Evolutionary conservation across 2,888 invertebrate genomes (phyloP).

Genomic region (Orthonychiurus folsomi): DNA sequence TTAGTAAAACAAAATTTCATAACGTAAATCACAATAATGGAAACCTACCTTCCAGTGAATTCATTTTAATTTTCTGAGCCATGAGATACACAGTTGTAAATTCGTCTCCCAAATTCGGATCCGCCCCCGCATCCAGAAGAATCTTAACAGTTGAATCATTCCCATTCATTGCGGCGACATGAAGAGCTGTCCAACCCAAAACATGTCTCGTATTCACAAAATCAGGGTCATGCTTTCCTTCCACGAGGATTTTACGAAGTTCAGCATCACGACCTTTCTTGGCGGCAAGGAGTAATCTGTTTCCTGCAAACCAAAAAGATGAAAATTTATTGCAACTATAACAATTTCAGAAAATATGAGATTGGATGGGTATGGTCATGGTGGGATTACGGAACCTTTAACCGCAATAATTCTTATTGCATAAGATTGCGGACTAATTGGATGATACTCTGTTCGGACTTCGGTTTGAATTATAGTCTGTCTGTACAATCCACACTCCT

Average conservation of each 20-base stretch:
- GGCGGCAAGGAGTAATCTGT: conserved; percentile 13
- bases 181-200: conserved; percentile 79
- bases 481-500: no score
- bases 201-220: conserved; percentile 62
- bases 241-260: conserved; percentile 2
- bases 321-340: no score
- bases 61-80: conserved; percentile 57
- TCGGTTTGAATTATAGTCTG: no score
- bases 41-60: conserved; percentile 50
- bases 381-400: no score
- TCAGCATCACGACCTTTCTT: conserved; percentile 16
- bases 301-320: background rate
- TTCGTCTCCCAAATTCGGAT: conserved; percentile 64
- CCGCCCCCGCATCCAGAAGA: conserved; percentile 65
- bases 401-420: no score
- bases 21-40: conserved; percentile 3
- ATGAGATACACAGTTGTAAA: conserved; percentile 61
- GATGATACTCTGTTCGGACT: no score
- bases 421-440: no score
- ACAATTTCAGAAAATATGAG: no score
- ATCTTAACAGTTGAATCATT: conserved; percentile 53
- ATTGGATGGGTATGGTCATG: no score
- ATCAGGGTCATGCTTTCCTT: conserved; percentile 34
- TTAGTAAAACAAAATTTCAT: conserved; percentile 12
- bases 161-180: conserved; percentile 73